Evolutionary conservation across 2,113 vertebrate genomes (phyloP), one percentile per base, ranked within the genome.

Genomic region (Hirundichthys speculiger): DNA sequence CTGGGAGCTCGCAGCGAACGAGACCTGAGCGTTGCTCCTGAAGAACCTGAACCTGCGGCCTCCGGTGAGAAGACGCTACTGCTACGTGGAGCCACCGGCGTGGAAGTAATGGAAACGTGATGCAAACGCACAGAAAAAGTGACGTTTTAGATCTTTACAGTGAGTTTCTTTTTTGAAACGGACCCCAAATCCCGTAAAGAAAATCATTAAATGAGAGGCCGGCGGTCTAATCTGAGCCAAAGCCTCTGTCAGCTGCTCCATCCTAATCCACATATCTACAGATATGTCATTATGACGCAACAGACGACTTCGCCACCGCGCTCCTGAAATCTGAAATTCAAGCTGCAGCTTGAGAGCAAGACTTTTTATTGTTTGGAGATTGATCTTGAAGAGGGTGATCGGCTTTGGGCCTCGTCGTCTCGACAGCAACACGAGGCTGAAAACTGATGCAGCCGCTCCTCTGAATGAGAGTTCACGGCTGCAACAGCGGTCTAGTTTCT

Each of bases 241-340:
- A 89, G 73, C 85, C 34, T 30, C 55, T 43, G 60, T 89, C 88
- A 87, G 89, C 80, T 87, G 86, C 70, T 86, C 74, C 66, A 15
- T 75, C 73, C 63, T 89, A 86, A 91, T 88, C 86, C 86, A 78
- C 80, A 50, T 13, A 81, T 83, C 76, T 78, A 73, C 66, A 80
- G 75, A 80, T 78, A 65, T 80, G 82, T 82, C 64, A 78, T 79
- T 55, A 77, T 77, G 66, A 76, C 24, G 22, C 60, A 40, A 39
- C 19, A 7, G 19, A 6, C 7, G 19, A 6, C 7, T 34, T 34
- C 30, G 6, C 24, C 48, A 9, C 7, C 24, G 6, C 16, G 24
- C 22, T 15, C 15, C 9, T 22, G 19, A n/a, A n/a, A 22, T 45
- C 14, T 39, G 15, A 52, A 45, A 24, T 4, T 43, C 39, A 34